Percentiles rank a stretch among this genome's conserved stretches.
Conservation (phyloP, 2,888 invertebrate genomes). For the Zygothrica quintamaculata region DNA sequence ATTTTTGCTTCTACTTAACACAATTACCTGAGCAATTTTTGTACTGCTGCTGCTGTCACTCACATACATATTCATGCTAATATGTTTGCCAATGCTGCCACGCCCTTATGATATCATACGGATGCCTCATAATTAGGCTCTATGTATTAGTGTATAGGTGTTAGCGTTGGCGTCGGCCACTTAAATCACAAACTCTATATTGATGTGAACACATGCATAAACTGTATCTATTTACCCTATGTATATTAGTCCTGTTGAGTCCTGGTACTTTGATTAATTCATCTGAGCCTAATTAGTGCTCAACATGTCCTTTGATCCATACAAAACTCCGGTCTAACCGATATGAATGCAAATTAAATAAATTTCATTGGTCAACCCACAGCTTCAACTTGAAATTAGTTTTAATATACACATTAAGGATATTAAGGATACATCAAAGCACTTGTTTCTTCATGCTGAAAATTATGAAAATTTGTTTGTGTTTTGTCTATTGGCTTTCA, state of each 20-base stretch:
- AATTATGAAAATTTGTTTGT: too few relatives aligned
- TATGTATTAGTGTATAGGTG: neutral
- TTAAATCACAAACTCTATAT: constrained; percentile 28
- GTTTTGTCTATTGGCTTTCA: too few relatives aligned
- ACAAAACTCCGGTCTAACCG: neutral
- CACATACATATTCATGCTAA: constrained; percentile 50
- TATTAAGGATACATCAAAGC: neutral
- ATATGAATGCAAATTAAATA: neutral
- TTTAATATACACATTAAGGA: neutral
- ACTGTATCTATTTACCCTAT: constrained; percentile 1
- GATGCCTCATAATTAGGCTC: constrained; percentile 48
- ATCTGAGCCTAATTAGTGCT: neutral
- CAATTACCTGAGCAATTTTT: constrained; percentile 35
- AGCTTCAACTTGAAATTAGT: neutral
- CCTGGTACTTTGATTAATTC: neutral
- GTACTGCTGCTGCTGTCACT: constrained; percentile 17
- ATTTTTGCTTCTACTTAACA: constrained; percentile 19
- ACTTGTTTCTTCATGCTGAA: too few relatives aligned
- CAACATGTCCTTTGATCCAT: neutral
- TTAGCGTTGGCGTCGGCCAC: neutral
- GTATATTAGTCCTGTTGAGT: neutral
- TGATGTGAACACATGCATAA: constrained; percentile 20
- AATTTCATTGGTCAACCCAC: neutral
- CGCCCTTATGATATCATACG: constrained; percentile 40
- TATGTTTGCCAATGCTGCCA: constrained; percentile 18